Percentiles rank a stretch among this genome's conserved stretches.
These are phyloP conservation scores for Hylaeus anthracinus DNA, from an alignment of 1,140 invertebrate genomes.

Conservation along the genomic window DNA sequence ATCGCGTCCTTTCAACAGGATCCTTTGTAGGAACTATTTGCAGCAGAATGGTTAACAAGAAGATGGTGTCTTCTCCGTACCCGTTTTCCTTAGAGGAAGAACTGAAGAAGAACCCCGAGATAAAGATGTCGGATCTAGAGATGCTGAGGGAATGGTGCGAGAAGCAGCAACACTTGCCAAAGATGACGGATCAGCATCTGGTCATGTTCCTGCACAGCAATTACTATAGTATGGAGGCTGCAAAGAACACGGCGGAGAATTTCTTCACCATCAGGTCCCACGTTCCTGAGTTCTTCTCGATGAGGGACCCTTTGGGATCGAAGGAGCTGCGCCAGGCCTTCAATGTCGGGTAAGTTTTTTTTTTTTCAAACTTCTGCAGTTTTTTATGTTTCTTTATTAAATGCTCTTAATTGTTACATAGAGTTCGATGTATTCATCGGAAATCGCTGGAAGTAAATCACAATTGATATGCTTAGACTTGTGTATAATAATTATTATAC, in stretches of 20 bases:
- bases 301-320: slow-evolving; percentile 78
- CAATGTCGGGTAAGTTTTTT: slow-evolving; percentile 77
- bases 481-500: no score
- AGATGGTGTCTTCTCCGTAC: slow-evolving; percentile 18
- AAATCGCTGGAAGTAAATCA: no score
- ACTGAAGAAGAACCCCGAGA: slow-evolving; percentile 81
- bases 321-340: slow-evolving; percentile 74
- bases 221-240: slow-evolving; percentile 82
- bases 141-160: slow-evolving; percentile 83
- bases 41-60: background rate
- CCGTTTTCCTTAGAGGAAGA: slow-evolving; percentile 77
- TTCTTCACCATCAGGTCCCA: slow-evolving; percentile 83
- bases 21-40: no score
- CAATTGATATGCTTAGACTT: no score
- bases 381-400: no score
- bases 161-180: slow-evolving; percentile 84
- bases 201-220: slow-evolving; percentile 84
- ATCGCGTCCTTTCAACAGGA: no score
- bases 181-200: slow-evolving; percentile 80
- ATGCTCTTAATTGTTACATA: no score
- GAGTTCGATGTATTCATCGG: no score
- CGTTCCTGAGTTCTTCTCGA: slow-evolving; percentile 81
- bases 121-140: slow-evolving; percentile 81
- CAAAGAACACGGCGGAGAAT: slow-evolving; percentile 83
- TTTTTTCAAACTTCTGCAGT: background rate